Conservation (phyloP, 2,888 invertebrate genomes). For the Syritta pipiens region DNA sequence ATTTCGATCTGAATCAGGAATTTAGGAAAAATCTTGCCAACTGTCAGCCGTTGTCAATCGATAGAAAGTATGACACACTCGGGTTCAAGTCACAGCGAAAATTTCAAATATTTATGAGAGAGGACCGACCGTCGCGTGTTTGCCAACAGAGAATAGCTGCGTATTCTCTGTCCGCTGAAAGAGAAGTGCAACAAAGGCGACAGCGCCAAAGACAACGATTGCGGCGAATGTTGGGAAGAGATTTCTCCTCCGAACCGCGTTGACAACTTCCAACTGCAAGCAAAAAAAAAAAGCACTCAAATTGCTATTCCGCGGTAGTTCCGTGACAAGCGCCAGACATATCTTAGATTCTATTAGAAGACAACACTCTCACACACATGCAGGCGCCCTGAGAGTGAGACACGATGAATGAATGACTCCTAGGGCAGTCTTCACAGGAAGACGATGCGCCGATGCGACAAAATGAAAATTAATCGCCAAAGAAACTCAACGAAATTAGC, state of each 20-base stretch:
- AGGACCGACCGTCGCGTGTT: constrained; percentile 17
- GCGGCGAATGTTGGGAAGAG: constrained; percentile 19
- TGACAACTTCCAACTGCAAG: constrained; percentile 58
- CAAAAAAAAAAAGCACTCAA: constrained; percentile 9
- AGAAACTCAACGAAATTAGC: constrained; percentile 65
- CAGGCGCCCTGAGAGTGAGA: neutral
- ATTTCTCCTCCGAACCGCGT: constrained; percentile 56
- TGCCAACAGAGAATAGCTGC: constrained; percentile 59
- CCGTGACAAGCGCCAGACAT: constrained; percentile 69
- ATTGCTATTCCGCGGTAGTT: constrained; percentile 62
- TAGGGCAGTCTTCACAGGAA: neutral
- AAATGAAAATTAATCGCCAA: constrained; percentile 38
- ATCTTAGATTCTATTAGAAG: constrained; percentile 67
- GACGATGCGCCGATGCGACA: neutral
- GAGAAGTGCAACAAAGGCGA: constrained; percentile 62
- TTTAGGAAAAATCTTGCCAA: constrained; percentile 66
- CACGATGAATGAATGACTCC: constrained; percentile 29
- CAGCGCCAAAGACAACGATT: constrained; percentile 17
- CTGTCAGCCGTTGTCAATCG: constrained; percentile 64
- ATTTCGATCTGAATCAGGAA: constrained; percentile 61
- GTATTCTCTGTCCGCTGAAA: constrained; percentile 45
- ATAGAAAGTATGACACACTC: constrained; percentile 67
- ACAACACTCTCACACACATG: constrained; percentile 5
- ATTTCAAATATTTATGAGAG: constrained; percentile 68
- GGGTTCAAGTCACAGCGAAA: constrained; percentile 59